phyloP scores from a whole-genome alignment of 2,797 vertebrate species.

The Esox lucius region DNA sequence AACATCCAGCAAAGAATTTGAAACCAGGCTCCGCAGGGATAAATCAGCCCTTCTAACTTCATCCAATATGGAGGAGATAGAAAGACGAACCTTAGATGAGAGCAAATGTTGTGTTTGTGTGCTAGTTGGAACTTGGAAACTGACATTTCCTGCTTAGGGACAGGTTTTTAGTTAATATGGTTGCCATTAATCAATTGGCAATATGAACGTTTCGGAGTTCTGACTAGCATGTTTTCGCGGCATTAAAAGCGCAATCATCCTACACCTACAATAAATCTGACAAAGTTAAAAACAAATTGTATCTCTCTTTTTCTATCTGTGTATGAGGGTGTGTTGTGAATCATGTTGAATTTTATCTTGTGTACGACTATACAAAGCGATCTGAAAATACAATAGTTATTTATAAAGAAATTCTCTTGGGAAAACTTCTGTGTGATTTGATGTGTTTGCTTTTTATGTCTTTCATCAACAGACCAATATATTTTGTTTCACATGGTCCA shows the following conservation, averaged over 20 bases:
- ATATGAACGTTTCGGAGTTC: no score
- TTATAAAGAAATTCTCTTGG: conserved; percentile 71
- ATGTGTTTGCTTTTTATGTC: not conserved
- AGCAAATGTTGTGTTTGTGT: not conserved
- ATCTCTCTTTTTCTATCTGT: conserved; percentile 22
- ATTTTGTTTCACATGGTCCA: no score
- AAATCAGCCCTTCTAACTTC: conserved; percentile 12
- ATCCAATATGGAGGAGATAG: conserved; percentile 7
- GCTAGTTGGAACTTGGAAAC: no score
- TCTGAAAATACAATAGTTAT: conserved; percentile 60
- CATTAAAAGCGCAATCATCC: not conserved
- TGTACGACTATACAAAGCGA: conserved; percentile 62
- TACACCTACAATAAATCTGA: conserved; percentile 11
- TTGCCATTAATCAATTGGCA: no score
- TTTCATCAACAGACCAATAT: not conserved
- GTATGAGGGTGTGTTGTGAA: conserved; percentile 45
- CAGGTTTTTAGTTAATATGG: no score
- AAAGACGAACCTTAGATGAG: not conserved
- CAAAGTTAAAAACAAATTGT: conserved; percentile 9
- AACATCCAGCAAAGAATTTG: not conserved
- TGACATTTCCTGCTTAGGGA: no score
- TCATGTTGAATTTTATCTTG: conserved; percentile 50
- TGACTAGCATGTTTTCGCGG: no score
- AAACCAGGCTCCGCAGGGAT: not conserved
- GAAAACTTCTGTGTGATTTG: conserved; percentile 38